Evolutionary conservation across 2,797 vertebrate species (phyloP).

Genomic region (Pygocentrus nattereri): DNA sequence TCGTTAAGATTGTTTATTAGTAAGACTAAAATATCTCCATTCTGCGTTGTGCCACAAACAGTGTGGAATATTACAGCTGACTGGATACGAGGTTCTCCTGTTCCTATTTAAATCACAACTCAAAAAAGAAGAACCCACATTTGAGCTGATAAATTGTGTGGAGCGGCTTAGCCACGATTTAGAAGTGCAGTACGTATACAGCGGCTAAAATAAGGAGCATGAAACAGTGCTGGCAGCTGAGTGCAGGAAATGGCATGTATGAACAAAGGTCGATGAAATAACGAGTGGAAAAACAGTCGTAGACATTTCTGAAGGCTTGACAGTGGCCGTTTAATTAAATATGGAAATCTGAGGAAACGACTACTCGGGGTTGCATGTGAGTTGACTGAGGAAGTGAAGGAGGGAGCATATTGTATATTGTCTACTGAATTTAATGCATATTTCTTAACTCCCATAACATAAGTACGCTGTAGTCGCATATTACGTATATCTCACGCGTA

Average conservation of each 20-base stretch:
- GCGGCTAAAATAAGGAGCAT: slow-evolving; percentile 11
- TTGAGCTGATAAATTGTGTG: background rate
- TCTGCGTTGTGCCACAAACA: background rate
- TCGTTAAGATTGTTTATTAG: slow-evolving; percentile 13
- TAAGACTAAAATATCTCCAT: background rate
- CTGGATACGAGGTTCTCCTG: background rate
- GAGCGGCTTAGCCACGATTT: slow-evolving; percentile 33
- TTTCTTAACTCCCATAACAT: background rate
- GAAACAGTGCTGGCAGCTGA: slow-evolving; percentile 17
- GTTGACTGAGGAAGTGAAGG: background rate
- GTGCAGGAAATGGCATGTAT: slow-evolving; percentile 43
- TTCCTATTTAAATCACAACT: background rate
- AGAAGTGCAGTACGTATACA: slow-evolving; percentile 4
- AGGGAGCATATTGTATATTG: background rate
- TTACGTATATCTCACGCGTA: background rate
- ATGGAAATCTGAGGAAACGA: slow-evolving; percentile 34
- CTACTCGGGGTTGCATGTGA: background rate
- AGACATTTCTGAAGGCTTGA: slow-evolving; percentile 23
- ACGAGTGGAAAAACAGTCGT: slow-evolving; percentile 44
- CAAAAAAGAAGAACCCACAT: background rate
- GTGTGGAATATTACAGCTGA: background rate
- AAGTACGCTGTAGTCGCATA: background rate
- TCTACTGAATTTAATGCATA: background rate
- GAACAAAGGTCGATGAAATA: slow-evolving; percentile 50
- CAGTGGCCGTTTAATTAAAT: slow-evolving; percentile 36